Percentiles rank a stretch among this genome's conserved stretches.
phyloP scores from a whole-genome alignment of 2,113 vertebrate species.

The Callipepla californica region DNA sequence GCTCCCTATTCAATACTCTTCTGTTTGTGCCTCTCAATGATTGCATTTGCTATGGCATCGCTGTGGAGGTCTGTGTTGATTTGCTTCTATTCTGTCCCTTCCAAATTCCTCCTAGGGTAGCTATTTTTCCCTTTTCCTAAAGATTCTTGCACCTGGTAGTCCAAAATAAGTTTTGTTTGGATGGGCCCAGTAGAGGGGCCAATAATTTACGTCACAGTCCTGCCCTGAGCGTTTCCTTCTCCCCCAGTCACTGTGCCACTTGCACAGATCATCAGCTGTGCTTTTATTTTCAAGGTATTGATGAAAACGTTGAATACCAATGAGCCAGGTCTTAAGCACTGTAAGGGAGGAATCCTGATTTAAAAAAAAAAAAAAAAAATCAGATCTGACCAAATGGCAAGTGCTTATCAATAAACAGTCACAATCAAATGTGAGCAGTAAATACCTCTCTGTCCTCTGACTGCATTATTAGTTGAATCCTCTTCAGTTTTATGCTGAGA shows the following conservation, averaged over 20 bases:
- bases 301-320: not conserved
- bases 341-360: not conserved
- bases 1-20: not conserved
- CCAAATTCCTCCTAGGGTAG: not conserved
- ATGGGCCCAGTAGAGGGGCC: accelerated
- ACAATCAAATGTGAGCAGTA: not conserved
- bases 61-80: not conserved
- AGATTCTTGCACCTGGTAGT: not conserved
- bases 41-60: not conserved
- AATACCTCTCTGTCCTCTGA: not conserved
- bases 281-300: not conserved
- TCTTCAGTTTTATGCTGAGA: not conserved
- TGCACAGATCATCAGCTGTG: accelerated
- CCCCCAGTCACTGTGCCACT: not conserved
- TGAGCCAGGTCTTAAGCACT: not conserved
- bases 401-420: not conserved
- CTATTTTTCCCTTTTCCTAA: not conserved
- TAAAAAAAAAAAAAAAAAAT: not conserved
- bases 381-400: not conserved
- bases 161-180: not conserved
- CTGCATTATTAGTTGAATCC: not conserved
- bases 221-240: not conserved
- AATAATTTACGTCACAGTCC: not conserved
- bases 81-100: not conserved
- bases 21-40: not conserved